These are phyloP conservation scores for Drosophila ercepeae DNA, from an alignment of 1,140 invertebrate species.

Conservation along the genomic window DNA sequence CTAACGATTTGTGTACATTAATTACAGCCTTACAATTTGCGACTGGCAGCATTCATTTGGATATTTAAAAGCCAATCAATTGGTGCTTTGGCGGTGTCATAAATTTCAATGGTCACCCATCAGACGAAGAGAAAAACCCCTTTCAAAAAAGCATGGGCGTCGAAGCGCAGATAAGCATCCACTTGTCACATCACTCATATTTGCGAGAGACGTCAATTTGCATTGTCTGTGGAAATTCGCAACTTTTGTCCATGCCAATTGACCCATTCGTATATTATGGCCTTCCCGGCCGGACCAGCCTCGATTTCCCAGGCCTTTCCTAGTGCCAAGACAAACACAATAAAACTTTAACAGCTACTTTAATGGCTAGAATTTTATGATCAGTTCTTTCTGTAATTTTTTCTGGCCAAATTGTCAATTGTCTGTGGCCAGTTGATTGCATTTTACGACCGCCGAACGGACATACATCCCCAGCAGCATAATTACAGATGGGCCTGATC, in stretches of 20 bases:
- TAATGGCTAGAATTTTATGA: conserved; percentile 18
- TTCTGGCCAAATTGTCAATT: conserved; percentile 37
- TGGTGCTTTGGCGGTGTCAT: conserved; percentile 55
- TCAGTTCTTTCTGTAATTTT: neutral
- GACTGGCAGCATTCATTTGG: conserved; percentile 55
- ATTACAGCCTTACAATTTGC: conserved; percentile 48
- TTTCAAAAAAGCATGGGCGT: conserved; percentile 48
- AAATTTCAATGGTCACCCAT: conserved; percentile 70
- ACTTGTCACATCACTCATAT: conserved; percentile 74
- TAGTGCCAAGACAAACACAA: conserved; percentile 29
- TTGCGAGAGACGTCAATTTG: conserved; percentile 41
- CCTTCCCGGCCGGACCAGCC: conserved; percentile 19
- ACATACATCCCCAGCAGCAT: conserved; percentile 8
- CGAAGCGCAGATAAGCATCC: conserved; percentile 42
- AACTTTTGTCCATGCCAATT: conserved; percentile 50
- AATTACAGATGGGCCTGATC: conserved; percentile 37
- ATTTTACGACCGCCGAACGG: conserved; percentile 43
- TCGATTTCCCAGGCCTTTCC: conserved; percentile 32
- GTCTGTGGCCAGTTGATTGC: conserved; percentile 47
- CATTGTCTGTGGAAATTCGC: conserved; percentile 51
- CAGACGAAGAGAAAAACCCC: conserved; percentile 15
- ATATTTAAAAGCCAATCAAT: conserved; percentile 75
- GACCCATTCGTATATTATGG: conserved; percentile 38
- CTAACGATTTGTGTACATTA: conserved; percentile 44
- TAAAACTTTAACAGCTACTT: conserved; percentile 33